These are phyloP conservation scores for Tachypleus tridentatus DNA, from an alignment of 1,140 invertebrate genomes.

Conservation along the genomic window DNA sequence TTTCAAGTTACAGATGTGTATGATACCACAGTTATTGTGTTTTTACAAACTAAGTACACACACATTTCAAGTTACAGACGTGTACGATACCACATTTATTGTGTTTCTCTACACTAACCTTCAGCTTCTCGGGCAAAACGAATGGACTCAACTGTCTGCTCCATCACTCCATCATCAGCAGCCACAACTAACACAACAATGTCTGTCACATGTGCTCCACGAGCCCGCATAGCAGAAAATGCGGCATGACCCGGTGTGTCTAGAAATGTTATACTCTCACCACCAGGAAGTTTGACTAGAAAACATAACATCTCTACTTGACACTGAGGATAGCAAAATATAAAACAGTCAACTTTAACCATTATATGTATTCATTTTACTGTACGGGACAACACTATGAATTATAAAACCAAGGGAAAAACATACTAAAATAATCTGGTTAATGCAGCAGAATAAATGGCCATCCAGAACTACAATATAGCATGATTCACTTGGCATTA, in stretches of 20 bases:
- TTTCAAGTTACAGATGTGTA: too few relatives aligned
- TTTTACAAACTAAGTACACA: neutral
- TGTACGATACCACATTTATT: neutral
- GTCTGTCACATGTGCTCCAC: constrained; percentile 87
- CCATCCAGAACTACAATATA: neutral
- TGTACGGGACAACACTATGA: neutral
- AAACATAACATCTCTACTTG: constrained; percentile 3
- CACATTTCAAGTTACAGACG: neutral
- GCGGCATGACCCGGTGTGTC: constrained; percentile 99
- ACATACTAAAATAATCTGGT: too few relatives aligned
- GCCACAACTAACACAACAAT: constrained; percentile 94
- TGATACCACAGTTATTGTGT: neutral
- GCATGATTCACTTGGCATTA: too few relatives aligned
- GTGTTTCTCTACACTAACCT: constrained; percentile 32
- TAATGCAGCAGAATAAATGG: too few relatives aligned
- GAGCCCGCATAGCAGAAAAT: constrained; percentile 76
- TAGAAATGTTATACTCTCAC: constrained; percentile 77
- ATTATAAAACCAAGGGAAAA: neutral
- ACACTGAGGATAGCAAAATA: neutral
- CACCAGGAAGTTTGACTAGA: constrained; percentile 49
- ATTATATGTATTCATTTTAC: constrained; percentile 3
- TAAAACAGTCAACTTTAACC: neutral
- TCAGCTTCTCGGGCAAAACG: constrained; percentile 43
- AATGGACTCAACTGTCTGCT: constrained; percentile 69
- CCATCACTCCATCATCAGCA: constrained; percentile 97